Evolutionary conservation across 2,113 vertebrate genomes (phyloP), one percentile per base, ranked within the genome.

Genomic region (Andinoacara biseriatus): DNA sequence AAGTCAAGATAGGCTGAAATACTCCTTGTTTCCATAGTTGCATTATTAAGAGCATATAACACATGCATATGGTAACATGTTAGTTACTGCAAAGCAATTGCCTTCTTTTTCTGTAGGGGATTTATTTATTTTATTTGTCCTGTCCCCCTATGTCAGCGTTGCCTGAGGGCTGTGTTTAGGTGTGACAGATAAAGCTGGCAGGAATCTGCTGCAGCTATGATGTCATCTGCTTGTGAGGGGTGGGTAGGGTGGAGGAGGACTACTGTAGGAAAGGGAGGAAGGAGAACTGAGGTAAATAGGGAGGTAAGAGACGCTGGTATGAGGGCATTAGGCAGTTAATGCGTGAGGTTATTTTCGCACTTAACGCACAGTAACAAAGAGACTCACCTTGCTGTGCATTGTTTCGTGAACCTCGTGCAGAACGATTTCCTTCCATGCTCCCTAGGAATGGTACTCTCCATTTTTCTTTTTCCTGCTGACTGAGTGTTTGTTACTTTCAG

Each of bases 191-290:
- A 86, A 87, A 88, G 85, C 92, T 84, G 81, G 72, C 83, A 91
- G 74, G 87, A 91, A 86, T 86, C 89, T 92, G 90, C 94, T 94
- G 95, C 95, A 95, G 87, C 93, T 84, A 95, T 96, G 95, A 95
- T 95, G 95, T 95, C 93, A 96, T 95, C 87, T 82, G 22, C 82
- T 91, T 35, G 58, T 60, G 62, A 65, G 80, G 84, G 82, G 86
- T 43, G 84, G 85, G 90, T 76, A 86, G 83, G 85, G 82, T 75
- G 86, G 72, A 77, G 86, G 75, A 69, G 76, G 80, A 87, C 83
- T 78, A 84, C 80, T 58, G 76, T 79, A 58, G 86, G 67, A 58
- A 61, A 67, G 46, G 67, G 63, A 69, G 52, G 33, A 58, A 80
- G 40, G 57, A 52, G 43, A 78, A 49, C 58, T n/a, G 58, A 58